Base-by-base conservation (phyloP, 2,113 vertebrate species). In the Chroicocephalus ridibundus region DNA sequence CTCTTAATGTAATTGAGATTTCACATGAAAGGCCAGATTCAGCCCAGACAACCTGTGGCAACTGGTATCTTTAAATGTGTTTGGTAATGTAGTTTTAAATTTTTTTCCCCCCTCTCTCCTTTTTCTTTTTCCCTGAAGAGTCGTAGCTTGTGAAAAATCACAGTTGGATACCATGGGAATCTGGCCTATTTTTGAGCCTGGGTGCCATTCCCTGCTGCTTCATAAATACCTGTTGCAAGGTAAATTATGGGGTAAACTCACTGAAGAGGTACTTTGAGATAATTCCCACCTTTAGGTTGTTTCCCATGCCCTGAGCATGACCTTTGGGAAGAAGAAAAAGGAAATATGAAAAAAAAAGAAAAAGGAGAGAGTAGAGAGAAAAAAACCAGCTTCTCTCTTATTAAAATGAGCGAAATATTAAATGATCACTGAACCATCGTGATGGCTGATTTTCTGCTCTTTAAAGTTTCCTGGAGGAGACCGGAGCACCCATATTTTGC, bases 201-300 rank as follows among this genome's bases (percentile, higher is more conserved):
- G 88, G 93, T 94, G 88, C 82, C 20, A 4, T 82, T 71, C 91
- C 85, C 84, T 54, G 84, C 89, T 94, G 93, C 64, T 95, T 82
- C 47, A 21, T 80, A 86, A 91, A 83, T 88, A 81, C 82, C 74
- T 86, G 83, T 32, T 64, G 55, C 38, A 65, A 74, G 77, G 49
- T 81, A 64, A 91, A 82, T 82, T 38, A 89, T 40, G 84, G 86
- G 75, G 68, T 68, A 32, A 80, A 62, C 49, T 66, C 5, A 2
- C 60, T 70, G 40, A 15, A 29, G 71, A 46, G 65, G 69, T 20
- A 44, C 5, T 29, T 54, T 6, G 60, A 57, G 78, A 69, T 47
- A 55, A 77, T 92, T 87, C 81, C 82, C 79, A 84, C 52, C 62
- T 85, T 85, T 44, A 34, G 57, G 55, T 24, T 72, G 22, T 77